phyloP scores from a whole-genome alignment of 2,888 invertebrate genomes.

The Hetaerina titia region DNA sequence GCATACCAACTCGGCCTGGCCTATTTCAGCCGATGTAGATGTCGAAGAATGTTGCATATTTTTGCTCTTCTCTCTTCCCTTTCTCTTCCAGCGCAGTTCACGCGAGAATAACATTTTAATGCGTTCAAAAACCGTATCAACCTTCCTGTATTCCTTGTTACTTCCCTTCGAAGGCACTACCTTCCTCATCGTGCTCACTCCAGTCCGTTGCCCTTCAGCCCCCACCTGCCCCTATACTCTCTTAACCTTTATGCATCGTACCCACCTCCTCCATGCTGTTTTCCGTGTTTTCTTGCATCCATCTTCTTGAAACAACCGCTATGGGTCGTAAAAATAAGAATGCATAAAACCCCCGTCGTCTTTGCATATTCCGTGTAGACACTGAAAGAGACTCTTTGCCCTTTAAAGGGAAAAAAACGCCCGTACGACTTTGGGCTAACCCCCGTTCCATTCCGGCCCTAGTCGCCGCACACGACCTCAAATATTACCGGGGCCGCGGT shows the following conservation, averaged over 20 bases:
- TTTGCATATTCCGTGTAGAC: constrained; percentile 15
- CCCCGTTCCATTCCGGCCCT: background rate
- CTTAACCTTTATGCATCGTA: background rate
- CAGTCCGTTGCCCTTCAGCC: background rate
- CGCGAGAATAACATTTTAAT: constrained; percentile 21
- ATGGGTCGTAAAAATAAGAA: constrained; percentile 3
- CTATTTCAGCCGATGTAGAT: background rate
- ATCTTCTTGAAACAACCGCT: background rate
- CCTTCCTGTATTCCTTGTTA: background rate
- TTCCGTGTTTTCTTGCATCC: background rate
- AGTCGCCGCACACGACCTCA: background rate
- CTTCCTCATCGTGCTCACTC: background rate
- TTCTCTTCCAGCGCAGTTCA: background rate
- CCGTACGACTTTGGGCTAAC: background rate
- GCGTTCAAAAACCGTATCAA: background rate
- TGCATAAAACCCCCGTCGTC: constrained; percentile 12
- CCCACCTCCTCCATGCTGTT: background rate
- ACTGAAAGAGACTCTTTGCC: background rate
- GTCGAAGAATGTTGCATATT: background rate
- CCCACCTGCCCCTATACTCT: background rate
- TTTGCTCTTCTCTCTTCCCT: background rate
- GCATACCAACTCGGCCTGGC: background rate
- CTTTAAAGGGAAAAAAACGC: background rate
- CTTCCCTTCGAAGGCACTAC: background rate
- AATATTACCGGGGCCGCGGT: background rate